Percentiles rank a stretch among this genome's conserved stretches.
Conservation (phyloP, 2,888 invertebrate species). For the Mystacides longicornis region DNA sequence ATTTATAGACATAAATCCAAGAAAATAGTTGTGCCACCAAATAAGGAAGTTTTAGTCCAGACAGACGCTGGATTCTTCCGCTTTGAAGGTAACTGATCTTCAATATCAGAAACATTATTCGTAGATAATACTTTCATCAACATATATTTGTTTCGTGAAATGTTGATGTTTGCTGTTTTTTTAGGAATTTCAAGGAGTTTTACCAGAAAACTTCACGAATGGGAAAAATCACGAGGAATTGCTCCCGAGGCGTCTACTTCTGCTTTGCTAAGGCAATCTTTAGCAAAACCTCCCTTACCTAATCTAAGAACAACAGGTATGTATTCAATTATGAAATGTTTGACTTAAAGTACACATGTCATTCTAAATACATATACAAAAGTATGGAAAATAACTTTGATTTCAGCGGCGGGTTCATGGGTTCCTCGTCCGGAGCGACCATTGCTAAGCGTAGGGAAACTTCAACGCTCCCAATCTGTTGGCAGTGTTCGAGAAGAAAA, state of each 20-base stretch:
- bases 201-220: constrained; percentile 82
- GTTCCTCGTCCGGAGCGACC: constrained; percentile 32
- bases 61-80: constrained; percentile 78
- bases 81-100: constrained; percentile 54
- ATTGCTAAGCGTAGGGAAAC: constrained; percentile 24
- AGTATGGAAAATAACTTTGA: too few relatives aligned
- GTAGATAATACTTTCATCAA: background rate
- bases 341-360: too few relatives aligned
- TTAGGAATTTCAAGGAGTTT: constrained; percentile 76
- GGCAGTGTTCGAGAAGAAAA: constrained; percentile 59
- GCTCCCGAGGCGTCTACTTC: constrained; percentile 81
- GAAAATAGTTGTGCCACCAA: constrained; percentile 48
- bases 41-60: constrained; percentile 70
- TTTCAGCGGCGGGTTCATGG: constrained; percentile 31
- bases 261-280: constrained; percentile 56
- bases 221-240: constrained; percentile 84
- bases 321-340: too few relatives aligned
- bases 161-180: constrained; percentile 1
- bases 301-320: constrained; percentile 21
- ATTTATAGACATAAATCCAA: constrained; percentile 47
- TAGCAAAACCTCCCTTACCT: constrained; percentile 29
- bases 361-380: too few relatives aligned
- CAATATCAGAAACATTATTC: background rate
- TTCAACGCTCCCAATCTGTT: constrained; percentile 70
- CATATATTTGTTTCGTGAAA: background rate